These are phyloP conservation scores for Philypnodon macrostomus DNA, from an alignment of 2,797 vertebrate species.

Conservation along the genomic window DNA sequence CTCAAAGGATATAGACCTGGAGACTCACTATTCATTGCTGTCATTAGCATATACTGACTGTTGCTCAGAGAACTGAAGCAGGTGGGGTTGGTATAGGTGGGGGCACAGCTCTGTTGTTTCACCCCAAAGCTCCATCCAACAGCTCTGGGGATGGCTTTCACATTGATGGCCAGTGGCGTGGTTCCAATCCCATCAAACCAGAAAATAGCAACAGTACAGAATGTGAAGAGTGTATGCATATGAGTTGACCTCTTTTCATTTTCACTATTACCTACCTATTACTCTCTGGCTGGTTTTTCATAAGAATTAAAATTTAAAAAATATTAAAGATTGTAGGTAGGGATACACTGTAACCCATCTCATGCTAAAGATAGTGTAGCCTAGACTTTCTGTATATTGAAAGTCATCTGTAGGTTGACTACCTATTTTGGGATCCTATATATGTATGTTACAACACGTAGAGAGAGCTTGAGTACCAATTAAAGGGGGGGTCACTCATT, in stretches of 20 bases:
- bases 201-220: conserved; percentile 55
- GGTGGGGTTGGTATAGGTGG: conserved; percentile 29
- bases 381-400: no score
- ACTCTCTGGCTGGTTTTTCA: no score
- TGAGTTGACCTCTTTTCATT: background rate
- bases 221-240: conserved; percentile 28
- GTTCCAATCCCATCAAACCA: conserved; percentile 63
- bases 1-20: conserved; percentile 40
- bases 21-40: conserved; percentile 57
- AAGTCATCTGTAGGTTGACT: no score
- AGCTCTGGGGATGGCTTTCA: conserved; percentile 57
- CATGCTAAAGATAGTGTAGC: no score
- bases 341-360: no score
- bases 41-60: conserved; percentile 67
- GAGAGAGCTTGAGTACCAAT: no score
- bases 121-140: conserved; percentile 53
- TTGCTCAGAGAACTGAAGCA: conserved; percentile 48
- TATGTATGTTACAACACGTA: no score
- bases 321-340: no score
- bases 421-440: no score
- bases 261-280: background rate
- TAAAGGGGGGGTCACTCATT: no score
- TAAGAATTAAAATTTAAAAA: no score
- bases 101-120: conserved; percentile 51
- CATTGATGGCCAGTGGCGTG: conserved; percentile 58